phyloP scores from a whole-genome alignment of 2,797 vertebrate species.

The Gouania willdenowi region DNA sequence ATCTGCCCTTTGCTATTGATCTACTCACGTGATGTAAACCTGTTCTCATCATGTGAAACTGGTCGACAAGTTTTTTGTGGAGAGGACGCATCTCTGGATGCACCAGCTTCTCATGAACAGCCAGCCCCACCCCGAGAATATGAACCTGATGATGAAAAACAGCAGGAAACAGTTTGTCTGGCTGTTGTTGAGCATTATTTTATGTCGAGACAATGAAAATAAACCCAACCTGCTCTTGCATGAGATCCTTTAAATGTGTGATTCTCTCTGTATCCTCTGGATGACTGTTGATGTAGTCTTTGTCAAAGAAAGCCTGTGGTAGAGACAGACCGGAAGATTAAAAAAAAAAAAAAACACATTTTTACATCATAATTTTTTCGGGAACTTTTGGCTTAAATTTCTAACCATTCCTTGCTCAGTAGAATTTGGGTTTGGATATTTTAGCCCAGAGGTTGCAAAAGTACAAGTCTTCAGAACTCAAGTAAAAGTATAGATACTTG shows the following conservation, averaged over 20 bases:
- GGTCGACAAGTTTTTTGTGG: slow-evolving; percentile 97
- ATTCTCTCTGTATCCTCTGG: slow-evolving; percentile 95
- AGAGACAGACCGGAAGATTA: no score
- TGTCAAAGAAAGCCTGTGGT: slow-evolving; percentile 99
- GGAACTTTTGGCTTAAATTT: no score
- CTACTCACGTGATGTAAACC: slow-evolving; percentile 92
- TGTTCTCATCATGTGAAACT: slow-evolving; percentile 98
- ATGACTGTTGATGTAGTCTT: slow-evolving; percentile 94
- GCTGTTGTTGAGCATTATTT: background rate
- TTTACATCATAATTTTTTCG: no score
- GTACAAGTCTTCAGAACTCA: no score
- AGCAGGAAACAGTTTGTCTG: background rate
- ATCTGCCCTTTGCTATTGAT: no score
- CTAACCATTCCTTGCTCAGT: no score
- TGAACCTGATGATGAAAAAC: slow-evolving; percentile 79
- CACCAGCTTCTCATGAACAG: slow-evolving; percentile 96
- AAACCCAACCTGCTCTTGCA: slow-evolving; percentile 93
- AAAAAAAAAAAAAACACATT: no score
- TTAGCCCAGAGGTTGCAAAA: no score
- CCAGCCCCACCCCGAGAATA: slow-evolving; percentile 91
- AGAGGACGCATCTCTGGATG: slow-evolving; percentile 98
- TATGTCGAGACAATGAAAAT: background rate
- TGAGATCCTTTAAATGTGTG: slow-evolving; percentile 93
- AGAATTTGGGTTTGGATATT: no score
- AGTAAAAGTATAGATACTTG: no score